Evolutionary conservation across 2,113 vertebrate species (phyloP).

Genomic region (Alosa alosa): DNA sequence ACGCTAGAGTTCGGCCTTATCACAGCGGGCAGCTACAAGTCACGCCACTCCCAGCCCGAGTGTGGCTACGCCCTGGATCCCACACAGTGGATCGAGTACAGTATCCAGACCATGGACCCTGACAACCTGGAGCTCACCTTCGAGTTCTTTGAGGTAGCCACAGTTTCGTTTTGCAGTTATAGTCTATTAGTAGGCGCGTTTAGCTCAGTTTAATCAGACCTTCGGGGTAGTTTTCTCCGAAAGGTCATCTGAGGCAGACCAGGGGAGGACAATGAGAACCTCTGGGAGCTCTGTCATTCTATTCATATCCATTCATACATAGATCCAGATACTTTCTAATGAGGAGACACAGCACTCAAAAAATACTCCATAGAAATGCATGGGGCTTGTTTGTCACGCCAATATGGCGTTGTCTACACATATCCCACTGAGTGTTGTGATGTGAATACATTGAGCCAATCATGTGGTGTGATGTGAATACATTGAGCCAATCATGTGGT

Average conservation of each 20-base stretch:
- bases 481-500: too few relatives aligned
- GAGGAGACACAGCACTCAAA: too few relatives aligned
- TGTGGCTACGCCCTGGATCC: conserved; percentile 88
- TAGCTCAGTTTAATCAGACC: neutral
- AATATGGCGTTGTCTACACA: too few relatives aligned
- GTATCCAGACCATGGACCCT: conserved; percentile 94
- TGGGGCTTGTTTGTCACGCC: too few relatives aligned
- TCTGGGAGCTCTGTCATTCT: neutral
- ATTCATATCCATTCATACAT: too few relatives aligned
- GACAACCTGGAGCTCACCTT: conserved; percentile 94
- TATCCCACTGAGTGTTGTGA: too few relatives aligned
- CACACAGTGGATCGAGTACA: conserved; percentile 89
- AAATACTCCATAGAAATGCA: too few relatives aligned
- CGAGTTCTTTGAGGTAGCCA: conserved; percentile 93
- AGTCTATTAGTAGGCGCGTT: neutral
- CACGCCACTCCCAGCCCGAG: conserved; percentile 90
- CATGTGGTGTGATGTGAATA: too few relatives aligned
- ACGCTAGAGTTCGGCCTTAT: conserved; percentile 88
- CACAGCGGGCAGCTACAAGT: conserved; percentile 79
- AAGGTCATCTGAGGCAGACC: neutral
- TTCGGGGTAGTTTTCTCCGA: neutral
- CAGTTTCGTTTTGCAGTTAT: neutral
- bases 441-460: too few relatives aligned
- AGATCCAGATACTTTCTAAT: too few relatives aligned
- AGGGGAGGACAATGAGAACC: neutral